Conservation (phyloP, 2,797 vertebrate genomes). For the Muscicapa striata region DNA sequence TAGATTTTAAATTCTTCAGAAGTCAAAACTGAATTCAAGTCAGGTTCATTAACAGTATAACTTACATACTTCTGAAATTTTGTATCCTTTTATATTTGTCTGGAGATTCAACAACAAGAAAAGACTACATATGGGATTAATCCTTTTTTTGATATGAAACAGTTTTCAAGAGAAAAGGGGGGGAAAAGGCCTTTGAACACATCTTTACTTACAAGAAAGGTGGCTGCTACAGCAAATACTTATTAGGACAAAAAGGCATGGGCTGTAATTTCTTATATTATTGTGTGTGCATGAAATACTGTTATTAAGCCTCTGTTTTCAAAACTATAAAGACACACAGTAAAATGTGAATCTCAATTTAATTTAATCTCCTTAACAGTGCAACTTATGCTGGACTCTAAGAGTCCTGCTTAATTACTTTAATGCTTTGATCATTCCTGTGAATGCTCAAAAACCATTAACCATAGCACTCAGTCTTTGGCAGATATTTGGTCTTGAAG, state of each 20-base stretch:
- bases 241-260: background rate
- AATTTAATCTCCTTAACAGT: no score
- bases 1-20: background rate
- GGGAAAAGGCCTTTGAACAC: background rate
- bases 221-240: background rate
- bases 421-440: no score
- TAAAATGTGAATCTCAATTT: no score
- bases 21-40: background rate
- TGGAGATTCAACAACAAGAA: background rate
- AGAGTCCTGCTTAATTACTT: no score
- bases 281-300: background rate
- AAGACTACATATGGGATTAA: background rate
- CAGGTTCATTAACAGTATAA: background rate
- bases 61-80: background rate
- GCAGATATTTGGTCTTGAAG: no score
- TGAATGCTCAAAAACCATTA: no score
- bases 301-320: background rate
- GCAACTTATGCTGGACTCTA: no score
- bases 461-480: no score
- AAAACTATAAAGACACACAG: background rate
- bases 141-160: background rate
- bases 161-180: background rate
- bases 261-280: background rate
- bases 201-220: background rate
- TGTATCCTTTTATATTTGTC: background rate